Base-by-base conservation (phyloP, 2,113 vertebrate species). In the Electrona antarctica region DNA sequence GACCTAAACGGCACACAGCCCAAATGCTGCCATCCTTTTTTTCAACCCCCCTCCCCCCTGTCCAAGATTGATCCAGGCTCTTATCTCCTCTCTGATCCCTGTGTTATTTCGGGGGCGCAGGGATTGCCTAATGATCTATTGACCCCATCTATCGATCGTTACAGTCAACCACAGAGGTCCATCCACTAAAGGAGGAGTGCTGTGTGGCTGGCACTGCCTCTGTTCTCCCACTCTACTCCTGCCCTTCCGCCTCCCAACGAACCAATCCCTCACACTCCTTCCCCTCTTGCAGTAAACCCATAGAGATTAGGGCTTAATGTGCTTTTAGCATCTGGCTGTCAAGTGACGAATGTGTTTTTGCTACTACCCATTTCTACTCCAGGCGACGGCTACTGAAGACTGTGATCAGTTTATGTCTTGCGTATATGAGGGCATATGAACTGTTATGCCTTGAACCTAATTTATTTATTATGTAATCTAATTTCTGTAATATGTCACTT, bases 61-160 rank as follows among this genome's bases (percentile, higher is more conserved):
- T 83, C 79, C 82, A 59, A 56, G 72, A 91, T 91, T 78, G 90
- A 92, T 88, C 77, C 47, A 57, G n/a, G 78, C 79, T 91, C 84
- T 90, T 91, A 92, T 92, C 90, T 79, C 77, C 71, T 69, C 88
- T 84, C 84, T 87, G 79, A 91, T 91, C 90, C 84, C 79, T 71
- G 78, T 91, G 88, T 92, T 92, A 90, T 91, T 91, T 88, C 81
- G 71, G 87, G 79, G 85, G 79, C 79, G 77, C 76, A 80, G 89
- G 91, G 88, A 89, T 92, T 90, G 89, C 82, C 83, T 88, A 93
- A 91, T 91, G 91, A 93, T 93, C 90, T 92, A 91, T 93, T 85
- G 87, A 90, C 84, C 73, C 4, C 47, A 85, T 69, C 56, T 74
- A 88, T 90, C 47, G 85, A 91, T 87, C 82, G 65, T 60, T 83